Evolutionary conservation across 1,140 invertebrate genomes (phyloP).

Genomic region (Caerostris extrusa): DNA sequence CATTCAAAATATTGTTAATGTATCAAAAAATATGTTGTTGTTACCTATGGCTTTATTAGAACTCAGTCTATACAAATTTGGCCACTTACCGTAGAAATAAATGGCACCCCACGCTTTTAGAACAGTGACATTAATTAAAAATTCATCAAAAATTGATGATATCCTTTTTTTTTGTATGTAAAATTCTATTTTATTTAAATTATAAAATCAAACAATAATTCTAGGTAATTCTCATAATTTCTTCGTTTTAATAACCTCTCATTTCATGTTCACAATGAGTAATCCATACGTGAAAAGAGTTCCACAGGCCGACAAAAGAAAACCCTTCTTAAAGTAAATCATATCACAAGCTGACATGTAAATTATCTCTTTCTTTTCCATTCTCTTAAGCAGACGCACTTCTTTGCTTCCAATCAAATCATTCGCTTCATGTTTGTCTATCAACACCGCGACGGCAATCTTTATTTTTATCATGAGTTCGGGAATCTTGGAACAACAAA

Average conservation of each 20-base stretch:
- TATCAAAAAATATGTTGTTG: too few relatives aligned
- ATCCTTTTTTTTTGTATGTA: too few relatives aligned
- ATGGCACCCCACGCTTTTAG: too few relatives aligned
- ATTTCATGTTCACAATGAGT: constrained; percentile 11
- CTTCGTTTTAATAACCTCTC: background rate
- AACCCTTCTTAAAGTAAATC: background rate
- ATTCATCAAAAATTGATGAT: too few relatives aligned
- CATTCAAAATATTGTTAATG: too few relatives aligned
- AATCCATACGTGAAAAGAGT: constrained; percentile 28
- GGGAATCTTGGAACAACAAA: background rate
- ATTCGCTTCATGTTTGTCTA: background rate
- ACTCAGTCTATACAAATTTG: too few relatives aligned
- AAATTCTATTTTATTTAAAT: too few relatives aligned
- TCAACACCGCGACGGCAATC: background rate
- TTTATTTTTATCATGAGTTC: background rate
- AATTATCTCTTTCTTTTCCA: constrained; percentile 4
- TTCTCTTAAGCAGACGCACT: background rate
- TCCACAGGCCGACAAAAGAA: background rate
- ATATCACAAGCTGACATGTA: background rate
- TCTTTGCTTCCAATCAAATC: background rate
- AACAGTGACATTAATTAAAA: too few relatives aligned
- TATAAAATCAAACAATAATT: too few relatives aligned
- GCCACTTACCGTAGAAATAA: too few relatives aligned
- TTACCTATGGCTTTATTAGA: too few relatives aligned
- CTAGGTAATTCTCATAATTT: too few relatives aligned